phyloP scores from a whole-genome alignment of 2,113 vertebrate species.

The Oceanodroma tethys region DNA sequence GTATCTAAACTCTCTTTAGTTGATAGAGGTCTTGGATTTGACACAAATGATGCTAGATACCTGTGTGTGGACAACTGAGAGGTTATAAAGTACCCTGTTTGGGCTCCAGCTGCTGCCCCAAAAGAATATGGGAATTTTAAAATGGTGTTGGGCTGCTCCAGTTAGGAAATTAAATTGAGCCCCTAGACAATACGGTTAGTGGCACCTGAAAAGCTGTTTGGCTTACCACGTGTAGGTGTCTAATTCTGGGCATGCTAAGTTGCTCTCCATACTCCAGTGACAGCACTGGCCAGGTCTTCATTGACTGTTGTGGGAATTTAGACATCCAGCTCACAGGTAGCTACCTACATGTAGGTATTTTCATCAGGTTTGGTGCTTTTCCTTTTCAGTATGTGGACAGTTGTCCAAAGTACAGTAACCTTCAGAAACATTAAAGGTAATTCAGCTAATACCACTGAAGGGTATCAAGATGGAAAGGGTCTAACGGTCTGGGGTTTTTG shows the following conservation, averaged over 20 bases:
- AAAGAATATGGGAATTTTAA: not conserved
- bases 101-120: not conserved
- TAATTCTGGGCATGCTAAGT: not conserved
- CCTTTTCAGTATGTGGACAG: not conserved
- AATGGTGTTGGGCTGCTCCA: not conserved
- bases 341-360: not conserved
- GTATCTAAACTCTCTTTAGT: not conserved
- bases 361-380: not conserved
- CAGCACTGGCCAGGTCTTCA: not conserved
- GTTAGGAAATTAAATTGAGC: not conserved
- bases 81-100: not conserved
- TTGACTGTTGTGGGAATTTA: not conserved
- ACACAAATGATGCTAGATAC: not conserved
- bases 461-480: not conserved
- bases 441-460: not conserved
- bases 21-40: not conserved
- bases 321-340: not conserved
- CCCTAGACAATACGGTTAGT: not conserved
- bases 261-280: not conserved
- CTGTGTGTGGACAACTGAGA: not conserved
- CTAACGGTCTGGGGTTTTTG: fast-evolving
- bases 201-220: not conserved
- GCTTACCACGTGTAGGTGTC: not conserved
- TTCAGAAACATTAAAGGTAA: not conserved
- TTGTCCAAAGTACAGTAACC: not conserved